Base-by-base conservation (phyloP, 2,888 invertebrate species). In the Cyrtodaria siliqua region DNA sequence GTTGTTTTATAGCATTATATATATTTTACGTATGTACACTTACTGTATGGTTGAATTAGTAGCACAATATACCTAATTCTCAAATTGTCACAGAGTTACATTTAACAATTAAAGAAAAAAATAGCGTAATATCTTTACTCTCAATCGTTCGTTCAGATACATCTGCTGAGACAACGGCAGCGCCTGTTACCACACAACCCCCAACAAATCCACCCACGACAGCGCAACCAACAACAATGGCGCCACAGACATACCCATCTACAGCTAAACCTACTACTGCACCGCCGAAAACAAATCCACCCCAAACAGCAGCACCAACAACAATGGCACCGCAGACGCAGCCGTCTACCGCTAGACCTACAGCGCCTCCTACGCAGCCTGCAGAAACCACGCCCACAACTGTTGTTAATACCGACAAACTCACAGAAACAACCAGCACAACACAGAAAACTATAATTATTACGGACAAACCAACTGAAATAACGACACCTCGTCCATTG, bases 151-250 rank as follows among this genome's bases (percentile, higher is more conserved):
- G 33, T 33, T 33, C 12, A 33, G 33, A 33, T 33, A 33, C 33
- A 33, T 33, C 33, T 8, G 33, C 33, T 12, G 33, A 33, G 33
- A 12, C 12, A 33, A 33, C 4, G 33, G 12, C 33, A 12, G 12
- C 33, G 6, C 33, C 33, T 33, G 33, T 12, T 33, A 12, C 12
- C 4, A 33, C 33, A 33, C 33, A 33, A 33, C 50, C 63, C n/a
- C 18, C 38, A 3, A 66, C 74, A 38, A 38, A 59, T 9, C 38
- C 71, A 38, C 61, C 63, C 0, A 47, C 29, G 16, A 55, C 50
- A 2, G 14, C 42, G 1, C 56, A 53, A 1, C 27, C 56, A 12
- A 16, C 55, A 52, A 47, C 53, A 33, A 60, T 18, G 2, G 27
- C 64, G 53, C 33, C 60, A 26, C 16, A 24, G 18, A 50, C 64